Evolutionary conservation across 2,113 vertebrate species (phyloP).

Genomic region (Ictalurus punctatus): DNA sequence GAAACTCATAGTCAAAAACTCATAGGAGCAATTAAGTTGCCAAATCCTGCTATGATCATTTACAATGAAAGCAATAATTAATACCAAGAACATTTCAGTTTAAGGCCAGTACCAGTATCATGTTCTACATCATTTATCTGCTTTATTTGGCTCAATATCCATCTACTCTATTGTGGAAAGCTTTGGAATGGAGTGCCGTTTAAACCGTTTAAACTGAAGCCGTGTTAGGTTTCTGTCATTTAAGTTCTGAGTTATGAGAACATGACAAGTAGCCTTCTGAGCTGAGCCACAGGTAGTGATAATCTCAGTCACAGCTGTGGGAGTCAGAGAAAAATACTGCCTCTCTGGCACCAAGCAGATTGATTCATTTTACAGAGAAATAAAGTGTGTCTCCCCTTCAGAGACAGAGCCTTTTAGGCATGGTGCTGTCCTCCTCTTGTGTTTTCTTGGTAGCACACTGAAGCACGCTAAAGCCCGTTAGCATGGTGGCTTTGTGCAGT

Average conservation of each 20-base stretch:
- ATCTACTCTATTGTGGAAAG: neutral
- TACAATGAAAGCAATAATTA: neutral
- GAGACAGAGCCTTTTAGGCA: constrained; percentile 55
- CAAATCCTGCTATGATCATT: neutral
- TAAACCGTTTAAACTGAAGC: neutral
- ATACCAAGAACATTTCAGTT: neutral
- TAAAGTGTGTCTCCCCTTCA: constrained; percentile 40
- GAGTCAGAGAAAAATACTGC: neutral
- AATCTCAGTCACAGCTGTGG: constrained; percentile 10
- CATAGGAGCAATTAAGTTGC: neutral
- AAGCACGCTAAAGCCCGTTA: constrained; percentile 53
- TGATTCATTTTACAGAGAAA: constrained; percentile 27
- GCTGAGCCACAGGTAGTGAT: neutral
- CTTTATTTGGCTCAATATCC: neutral
- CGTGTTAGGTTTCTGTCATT: neutral
- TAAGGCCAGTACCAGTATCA: neutral
- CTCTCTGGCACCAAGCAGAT: constrained; percentile 42
- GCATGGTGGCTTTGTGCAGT: constrained; percentile 54
- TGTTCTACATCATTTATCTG: neutral
- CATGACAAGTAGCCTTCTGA: neutral
- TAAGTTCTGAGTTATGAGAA: neutral
- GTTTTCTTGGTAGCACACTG: constrained; percentile 43
- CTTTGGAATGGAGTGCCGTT: neutral
- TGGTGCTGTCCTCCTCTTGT: constrained; percentile 49
- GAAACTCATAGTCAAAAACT: neutral